phyloP scores from a whole-genome alignment of 2,888 invertebrate genomes.

The Kuschelorhynchus macadamiae region DNA sequence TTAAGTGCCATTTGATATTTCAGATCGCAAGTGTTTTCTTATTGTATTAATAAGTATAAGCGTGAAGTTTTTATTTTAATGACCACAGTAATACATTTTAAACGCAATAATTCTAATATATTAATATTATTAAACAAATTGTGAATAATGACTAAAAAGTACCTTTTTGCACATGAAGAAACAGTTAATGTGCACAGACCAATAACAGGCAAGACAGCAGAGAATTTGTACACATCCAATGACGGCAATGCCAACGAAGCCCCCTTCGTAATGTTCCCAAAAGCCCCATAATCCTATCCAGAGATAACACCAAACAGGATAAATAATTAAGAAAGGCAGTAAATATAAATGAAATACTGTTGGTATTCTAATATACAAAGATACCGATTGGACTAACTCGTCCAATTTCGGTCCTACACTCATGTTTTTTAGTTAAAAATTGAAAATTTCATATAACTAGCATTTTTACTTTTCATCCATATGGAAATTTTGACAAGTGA shows the following conservation, averaged over 20 bases:
- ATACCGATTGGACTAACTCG: slow-evolving; percentile 89
- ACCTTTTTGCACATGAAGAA: slow-evolving; percentile 87
- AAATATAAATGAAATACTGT: slow-evolving; percentile 89
- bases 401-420: slow-evolving; percentile 71
- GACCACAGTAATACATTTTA: too few relatives aligned
- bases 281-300: slow-evolving; percentile 90
- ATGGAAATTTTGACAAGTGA: slow-evolving; percentile 24
- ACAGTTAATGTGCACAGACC: slow-evolving; percentile 92
- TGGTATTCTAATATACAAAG: slow-evolving; percentile 83
- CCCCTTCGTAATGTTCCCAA: slow-evolving; percentile 89
- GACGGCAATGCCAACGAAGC: slow-evolving; percentile 83
- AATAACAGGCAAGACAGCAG: slow-evolving; percentile 88
- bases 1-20: too few relatives aligned
- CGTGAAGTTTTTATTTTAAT: too few relatives aligned
- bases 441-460: slow-evolving; percentile 9
- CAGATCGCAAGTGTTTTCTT: too few relatives aligned
- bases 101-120: background rate
- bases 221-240: slow-evolving; percentile 86
- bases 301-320: slow-evolving; percentile 84
- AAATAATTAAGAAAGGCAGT: slow-evolving; percentile 88
- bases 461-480: slow-evolving; percentile 21
- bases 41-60: too few relatives aligned
- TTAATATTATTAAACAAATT: background rate
- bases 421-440: slow-evolving; percentile 52
- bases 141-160: slow-evolving; percentile 45